Conservation (phyloP, 2,797 vertebrate species). For the Sebastes flavidus region DNA sequence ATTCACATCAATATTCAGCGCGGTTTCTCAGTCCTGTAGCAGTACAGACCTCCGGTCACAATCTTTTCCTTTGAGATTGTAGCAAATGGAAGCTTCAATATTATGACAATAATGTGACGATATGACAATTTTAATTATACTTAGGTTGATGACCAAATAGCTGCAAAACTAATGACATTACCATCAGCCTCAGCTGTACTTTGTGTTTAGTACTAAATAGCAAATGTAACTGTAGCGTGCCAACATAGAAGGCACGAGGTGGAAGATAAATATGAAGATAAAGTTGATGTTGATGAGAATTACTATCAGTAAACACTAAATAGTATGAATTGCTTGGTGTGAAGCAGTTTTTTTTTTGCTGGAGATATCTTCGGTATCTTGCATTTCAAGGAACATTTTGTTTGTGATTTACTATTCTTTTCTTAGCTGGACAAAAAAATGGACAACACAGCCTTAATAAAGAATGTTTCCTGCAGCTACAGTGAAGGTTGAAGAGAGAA, state of each 20-base stretch:
- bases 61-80: neutral
- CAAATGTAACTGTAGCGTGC: neutral
- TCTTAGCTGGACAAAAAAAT: neutral
- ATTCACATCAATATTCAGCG: conserved; percentile 22
- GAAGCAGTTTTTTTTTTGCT: neutral
- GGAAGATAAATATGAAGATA: neutral
- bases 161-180: neutral
- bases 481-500: fast-evolving
- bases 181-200: neutral
- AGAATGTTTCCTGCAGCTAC: neutral
- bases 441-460: neutral
- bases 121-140: neutral
- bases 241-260: neutral
- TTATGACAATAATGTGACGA: too few relatives aligned
- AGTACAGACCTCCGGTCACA: neutral
- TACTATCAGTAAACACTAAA: neutral
- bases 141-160: neutral
- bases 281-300: neutral
- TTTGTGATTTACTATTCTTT: neutral
- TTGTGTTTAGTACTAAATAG: neutral
- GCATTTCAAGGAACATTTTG: neutral
- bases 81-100: neutral
- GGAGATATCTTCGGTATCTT: neutral
- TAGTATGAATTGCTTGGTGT: neutral
- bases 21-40: neutral